Base-by-base conservation (phyloP, 2,797 vertebrate species). In the Cirrhinus molitorella region DNA sequence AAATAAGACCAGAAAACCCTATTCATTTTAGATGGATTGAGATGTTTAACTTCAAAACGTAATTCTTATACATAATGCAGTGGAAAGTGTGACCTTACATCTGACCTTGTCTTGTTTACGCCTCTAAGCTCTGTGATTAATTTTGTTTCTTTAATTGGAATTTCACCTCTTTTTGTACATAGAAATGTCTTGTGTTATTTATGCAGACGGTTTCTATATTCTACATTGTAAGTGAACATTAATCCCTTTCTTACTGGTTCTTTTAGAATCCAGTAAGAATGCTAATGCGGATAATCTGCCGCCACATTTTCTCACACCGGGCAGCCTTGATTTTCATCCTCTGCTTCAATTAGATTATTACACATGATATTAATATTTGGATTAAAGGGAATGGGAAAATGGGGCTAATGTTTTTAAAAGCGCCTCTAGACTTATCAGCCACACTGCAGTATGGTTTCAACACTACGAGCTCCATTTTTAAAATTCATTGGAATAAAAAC, bases 351-450 rank as follows among this genome's bases (percentile, higher is more conserved):
- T 93, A 92, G 89, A 89, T 63, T 89, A 89, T 91, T 91, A 89
- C 91, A 89, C 90, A 90, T 89, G 91, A 25, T 91, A 89, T 92
- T 92, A 85, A 88, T 85, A 83, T 91, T 93, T 86, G 91, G 90
- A 94, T 94, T 94, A 93, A 83, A 79, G 72, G 85, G 91, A 91
- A 91, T 93, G 92, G 91, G 80, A 80, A 79, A 85, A 89, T 88
- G 91, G 90, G 86, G 86, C 84, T 84, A 83, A 83, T 89, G 87
- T 91, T 89, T 73, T 89, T 91, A 91, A 92, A 92, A 89, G 88
- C 89, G 67, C 83, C 85, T 91, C 89, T 91, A 91, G 88, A 92
- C 76, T 90, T 88, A 86, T 90, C 88, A 90, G 86, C 75, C 4
- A 9, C 74, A 85, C 85, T 85, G 90, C 91, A 88, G 88, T 83